phyloP scores from a whole-genome alignment of 1,140 invertebrate genomes.

The Diabrotica undecimpunctata region DNA sequence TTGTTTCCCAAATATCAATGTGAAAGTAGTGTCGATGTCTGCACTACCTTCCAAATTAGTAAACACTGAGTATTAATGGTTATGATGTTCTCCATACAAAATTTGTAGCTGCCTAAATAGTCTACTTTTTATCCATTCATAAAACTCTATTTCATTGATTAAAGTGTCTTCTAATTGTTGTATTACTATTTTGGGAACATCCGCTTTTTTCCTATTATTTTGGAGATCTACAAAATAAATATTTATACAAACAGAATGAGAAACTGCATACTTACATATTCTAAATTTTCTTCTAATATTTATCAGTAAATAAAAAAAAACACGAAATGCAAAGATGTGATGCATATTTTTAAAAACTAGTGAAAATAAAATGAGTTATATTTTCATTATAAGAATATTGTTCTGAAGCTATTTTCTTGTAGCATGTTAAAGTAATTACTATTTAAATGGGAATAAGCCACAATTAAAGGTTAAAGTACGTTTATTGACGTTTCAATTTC shows the following conservation, averaged over 20 bases:
- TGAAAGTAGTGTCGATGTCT: no score
- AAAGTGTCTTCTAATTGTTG: slow-evolving; percentile 44
- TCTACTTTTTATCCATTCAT: slow-evolving; percentile 57
- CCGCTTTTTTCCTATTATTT: slow-evolving; percentile 25
- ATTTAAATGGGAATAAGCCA: no score
- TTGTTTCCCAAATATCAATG: no score
- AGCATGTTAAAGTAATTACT: no score
- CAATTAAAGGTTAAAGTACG: no score
- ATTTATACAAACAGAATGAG: background rate
- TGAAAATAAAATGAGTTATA: no score
- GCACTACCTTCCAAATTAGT: no score
- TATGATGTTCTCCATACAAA: slow-evolving; percentile 21
- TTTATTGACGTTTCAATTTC: no score
- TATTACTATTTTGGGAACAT: slow-evolving; percentile 17
- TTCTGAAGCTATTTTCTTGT: no score
- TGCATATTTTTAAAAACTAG: no score
- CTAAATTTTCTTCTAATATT: background rate
- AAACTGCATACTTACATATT: background rate
- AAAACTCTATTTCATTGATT: slow-evolving; percentile 59
- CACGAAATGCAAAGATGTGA: no score
- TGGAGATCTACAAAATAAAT: slow-evolving; percentile 26
- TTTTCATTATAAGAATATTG: no score
- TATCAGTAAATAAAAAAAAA: background rate
- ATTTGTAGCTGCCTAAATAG: slow-evolving; percentile 48
- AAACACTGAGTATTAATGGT: slow-evolving; percentile 10